Evolutionary conservation across 1,140 invertebrate species (phyloP), one percentile per base, ranked within the genome.

Genomic region (Drosophila miranda): DNA sequence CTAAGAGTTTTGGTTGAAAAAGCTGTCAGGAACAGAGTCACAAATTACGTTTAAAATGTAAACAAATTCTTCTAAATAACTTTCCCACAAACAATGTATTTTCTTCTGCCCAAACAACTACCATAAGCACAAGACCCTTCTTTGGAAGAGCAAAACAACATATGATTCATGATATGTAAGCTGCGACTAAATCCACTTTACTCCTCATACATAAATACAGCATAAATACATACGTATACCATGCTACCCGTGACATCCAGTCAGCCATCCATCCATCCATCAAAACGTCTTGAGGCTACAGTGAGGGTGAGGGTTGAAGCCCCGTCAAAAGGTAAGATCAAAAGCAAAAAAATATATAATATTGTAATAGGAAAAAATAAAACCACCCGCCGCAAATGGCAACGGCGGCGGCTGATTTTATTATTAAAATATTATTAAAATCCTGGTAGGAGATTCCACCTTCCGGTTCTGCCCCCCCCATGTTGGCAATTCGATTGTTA

Each of bases 351-450:
- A 76, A 73, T 2, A 3, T 34, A 34, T 34, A 38, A 30, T 30
- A 30, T 30, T 30, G 30, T 2, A 3, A 30, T 30, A 9, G 30
- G 8, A 38, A 38, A 38, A 38, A 76, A 44, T 51, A 61, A 61
- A 57, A 19, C 19, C 62, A 67, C 57, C 61, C 16, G 23, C 21
- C 38, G 9, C n/a, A 57, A 75, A 76, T 51, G 51, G 62, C 60
- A 66, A 58, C 49, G 62, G 62, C 51, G 50, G 50, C 13, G 64
- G 43, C 71, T 75, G 75, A 57, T 77, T 74, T 59, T 77, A 75
- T 77, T 75, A 77, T 38, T 38, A 38, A 77, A 77, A 77, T 77
- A 77, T 75, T 77, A 75, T 77, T 77, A 59, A 77, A 63, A 75
- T 66, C 64, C 44, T n/a, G 60, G 53, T 42, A 38, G n/a, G 19